phyloP scores from a whole-genome alignment of 2,888 invertebrate genomes.

The Rotaria sp. region DNA sequence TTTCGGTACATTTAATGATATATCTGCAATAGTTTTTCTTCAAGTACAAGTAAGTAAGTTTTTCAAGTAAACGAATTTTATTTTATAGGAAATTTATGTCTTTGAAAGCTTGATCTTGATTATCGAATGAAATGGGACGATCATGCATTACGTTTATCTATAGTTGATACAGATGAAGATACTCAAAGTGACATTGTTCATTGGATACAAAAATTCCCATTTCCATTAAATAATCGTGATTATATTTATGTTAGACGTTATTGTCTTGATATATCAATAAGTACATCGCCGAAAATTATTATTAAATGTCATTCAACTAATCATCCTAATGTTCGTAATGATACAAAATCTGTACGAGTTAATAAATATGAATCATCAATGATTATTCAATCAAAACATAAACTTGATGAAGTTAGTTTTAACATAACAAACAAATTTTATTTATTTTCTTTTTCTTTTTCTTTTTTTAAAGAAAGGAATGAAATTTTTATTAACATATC shows the following conservation, averaged over 20 bases:
- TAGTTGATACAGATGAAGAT: background rate
- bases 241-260: background rate
- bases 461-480: background rate
- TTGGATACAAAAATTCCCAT: background rate
- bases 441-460: background rate
- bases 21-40: background rate
- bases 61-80: background rate
- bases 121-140: constrained; percentile 17
- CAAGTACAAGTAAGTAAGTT: constrained; percentile 11
- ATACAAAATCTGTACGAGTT: background rate
- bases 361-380: background rate
- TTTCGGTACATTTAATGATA: background rate
- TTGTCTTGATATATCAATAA: background rate
- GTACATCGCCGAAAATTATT: background rate
- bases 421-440: background rate
- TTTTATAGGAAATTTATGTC: background rate
- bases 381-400: background rate
- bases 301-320: background rate
- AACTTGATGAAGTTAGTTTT: background rate
- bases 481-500: background rate
- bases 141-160: background rate
- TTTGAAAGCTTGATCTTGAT: background rate
- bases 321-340: background rate
- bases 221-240: background rate
- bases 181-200: background rate